A percentile compares a stretch with the other conserved stretches of the same genome.
These are phyloP conservation scores for Crocodylus rhombifer DNA, from an alignment of 2,797 vertebrate genomes.

Conservation along the genomic window DNA sequence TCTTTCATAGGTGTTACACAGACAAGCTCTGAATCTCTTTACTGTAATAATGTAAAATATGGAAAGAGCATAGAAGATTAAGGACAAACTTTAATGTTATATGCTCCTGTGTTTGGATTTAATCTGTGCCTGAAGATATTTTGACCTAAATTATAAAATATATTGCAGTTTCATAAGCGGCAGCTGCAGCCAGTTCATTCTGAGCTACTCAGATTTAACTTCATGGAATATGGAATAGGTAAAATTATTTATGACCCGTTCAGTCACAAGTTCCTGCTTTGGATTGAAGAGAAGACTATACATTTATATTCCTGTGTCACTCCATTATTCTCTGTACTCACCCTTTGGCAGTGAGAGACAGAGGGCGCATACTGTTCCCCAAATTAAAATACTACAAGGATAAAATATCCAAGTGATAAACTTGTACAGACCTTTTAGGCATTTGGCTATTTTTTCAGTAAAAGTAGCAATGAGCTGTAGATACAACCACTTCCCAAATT, in stretches of 20 bases:
- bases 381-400: slow-evolving; percentile 21
- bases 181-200: slow-evolving; percentile 46
- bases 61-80: slow-evolving; percentile 67
- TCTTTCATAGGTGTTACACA: slow-evolving; percentile 60
- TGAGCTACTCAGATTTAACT: slow-evolving; percentile 65
- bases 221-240: slow-evolving; percentile 75
- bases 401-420: background rate
- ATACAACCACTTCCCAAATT: background rate
- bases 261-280: slow-evolving; percentile 44
- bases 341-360: slow-evolving; percentile 18
- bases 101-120: slow-evolving; percentile 66
- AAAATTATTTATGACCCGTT: slow-evolving; percentile 73
- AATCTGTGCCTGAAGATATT: slow-evolving; percentile 78
- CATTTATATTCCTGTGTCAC: slow-evolving; percentile 65
- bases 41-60: slow-evolving; percentile 42
- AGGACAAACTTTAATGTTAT: slow-evolving; percentile 75
- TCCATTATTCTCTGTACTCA: slow-evolving; percentile 35
- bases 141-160: slow-evolving; percentile 74
- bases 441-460: background rate
- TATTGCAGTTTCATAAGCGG: slow-evolving; percentile 62
- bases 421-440: background rate
- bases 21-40: slow-evolving; percentile 56
- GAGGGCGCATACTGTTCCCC: background rate
- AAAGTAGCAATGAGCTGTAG: background rate
- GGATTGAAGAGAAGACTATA: slow-evolving; percentile 47